phyloP scores from a whole-genome alignment of 1,140 invertebrate genomes.

The Drosophila truncata region DNA sequence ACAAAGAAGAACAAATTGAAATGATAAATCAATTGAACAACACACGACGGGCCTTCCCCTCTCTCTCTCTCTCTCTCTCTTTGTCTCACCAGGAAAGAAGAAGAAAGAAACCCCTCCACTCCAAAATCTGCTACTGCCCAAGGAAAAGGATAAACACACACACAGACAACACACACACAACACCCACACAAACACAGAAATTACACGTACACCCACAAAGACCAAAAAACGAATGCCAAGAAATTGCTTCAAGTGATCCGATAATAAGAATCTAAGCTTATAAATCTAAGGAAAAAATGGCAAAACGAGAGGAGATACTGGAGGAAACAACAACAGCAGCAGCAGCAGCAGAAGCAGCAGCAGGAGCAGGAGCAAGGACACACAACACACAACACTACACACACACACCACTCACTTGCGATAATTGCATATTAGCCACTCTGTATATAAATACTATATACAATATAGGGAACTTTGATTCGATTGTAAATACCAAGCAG shows the following conservation, averaged over 20 bases:
- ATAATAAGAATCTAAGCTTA: slow-evolving; percentile 81
- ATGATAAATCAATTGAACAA: slow-evolving; percentile 57
- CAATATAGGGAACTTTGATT: slow-evolving; percentile 61
- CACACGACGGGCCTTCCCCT: slow-evolving; percentile 42
- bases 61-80: background rate
- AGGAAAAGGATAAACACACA: slow-evolving; percentile 23
- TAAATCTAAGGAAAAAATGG: slow-evolving; percentile 42
- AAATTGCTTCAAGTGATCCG: slow-evolving; percentile 82
- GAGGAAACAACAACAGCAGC: background rate
- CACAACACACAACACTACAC: slow-evolving; percentile 12
- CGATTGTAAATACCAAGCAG: slow-evolving; percentile 73
- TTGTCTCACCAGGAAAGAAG: slow-evolving; percentile 3
- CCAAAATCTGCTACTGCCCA: slow-evolving; percentile 45
- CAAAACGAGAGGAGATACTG: slow-evolving; percentile 19
- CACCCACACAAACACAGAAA: too few relatives aligned
- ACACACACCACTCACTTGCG: slow-evolving; percentile 24
- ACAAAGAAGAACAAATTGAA: slow-evolving; percentile 46
- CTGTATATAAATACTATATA: slow-evolving; percentile 68
- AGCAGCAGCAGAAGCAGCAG: slow-evolving; percentile 15
- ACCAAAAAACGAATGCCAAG: slow-evolving; percentile 65
- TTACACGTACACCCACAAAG: slow-evolving; percentile 35
- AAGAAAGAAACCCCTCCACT: slow-evolving; percentile 22
- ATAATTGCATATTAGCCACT: slow-evolving; percentile 58
- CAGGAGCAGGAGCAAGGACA: slow-evolving; percentile 15
- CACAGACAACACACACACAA: slow-evolving; percentile 15